Evolutionary conservation across 2,888 invertebrate species (phyloP).

Genomic region (Diploptera punctata): DNA sequence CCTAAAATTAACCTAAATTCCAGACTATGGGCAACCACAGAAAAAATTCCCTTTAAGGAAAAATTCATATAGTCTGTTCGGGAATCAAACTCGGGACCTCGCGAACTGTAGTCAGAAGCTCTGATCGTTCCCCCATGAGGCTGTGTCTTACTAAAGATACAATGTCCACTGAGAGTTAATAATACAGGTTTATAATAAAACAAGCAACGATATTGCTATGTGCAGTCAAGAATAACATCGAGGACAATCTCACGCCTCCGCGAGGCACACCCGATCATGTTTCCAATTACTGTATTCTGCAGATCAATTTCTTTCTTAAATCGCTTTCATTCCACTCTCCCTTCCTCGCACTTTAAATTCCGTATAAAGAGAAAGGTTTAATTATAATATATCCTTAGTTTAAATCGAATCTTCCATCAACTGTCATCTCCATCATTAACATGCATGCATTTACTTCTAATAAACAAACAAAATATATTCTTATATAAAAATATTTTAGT

Average conservation of each 20-base stretch:
- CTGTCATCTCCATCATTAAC: background rate
- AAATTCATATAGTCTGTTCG: too few relatives aligned
- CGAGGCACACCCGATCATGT: background rate
- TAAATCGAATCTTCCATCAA: background rate
- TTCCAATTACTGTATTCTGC: background rate
- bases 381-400: background rate
- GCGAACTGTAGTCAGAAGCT: too few relatives aligned
- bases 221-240: conserved; percentile 16
- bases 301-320: background rate
- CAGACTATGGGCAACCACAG: too few relatives aligned
- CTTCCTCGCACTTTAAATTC: background rate
- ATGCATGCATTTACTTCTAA: background rate
- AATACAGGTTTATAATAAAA: too few relatives aligned
- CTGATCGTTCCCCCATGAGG: too few relatives aligned
- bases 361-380: conserved; percentile 25
- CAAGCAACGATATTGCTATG: background rate
- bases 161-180: too few relatives aligned
- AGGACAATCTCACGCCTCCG: background rate
- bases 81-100: too few relatives aligned
- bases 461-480: too few relatives aligned
- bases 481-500: too few relatives aligned
- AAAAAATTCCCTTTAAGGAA: too few relatives aligned
- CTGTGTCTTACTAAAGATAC: too few relatives aligned
- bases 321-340: conserved; percentile 7
- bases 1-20: too few relatives aligned